Evolutionary conservation across 2,888 invertebrate genomes (phyloP).

Genomic region (Chrysotoxum bicinctum): DNA sequence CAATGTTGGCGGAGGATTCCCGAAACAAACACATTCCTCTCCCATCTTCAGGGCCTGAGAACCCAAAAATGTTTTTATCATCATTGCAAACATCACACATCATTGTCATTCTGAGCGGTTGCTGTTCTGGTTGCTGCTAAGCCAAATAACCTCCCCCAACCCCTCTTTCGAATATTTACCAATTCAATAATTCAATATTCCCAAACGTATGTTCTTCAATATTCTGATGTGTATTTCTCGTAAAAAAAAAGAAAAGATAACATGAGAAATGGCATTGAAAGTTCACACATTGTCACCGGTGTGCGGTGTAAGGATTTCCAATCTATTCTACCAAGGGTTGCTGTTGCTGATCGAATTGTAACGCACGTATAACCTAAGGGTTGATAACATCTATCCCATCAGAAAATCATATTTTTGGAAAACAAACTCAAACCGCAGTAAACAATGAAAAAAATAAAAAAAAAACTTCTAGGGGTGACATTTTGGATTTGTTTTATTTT

Average conservation of each 20-base stretch:
- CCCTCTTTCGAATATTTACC: not conserved
- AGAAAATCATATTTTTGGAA: constrained; percentile 57
- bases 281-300: constrained; percentile 64
- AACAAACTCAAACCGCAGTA: constrained; percentile 71
- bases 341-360: constrained; percentile 66
- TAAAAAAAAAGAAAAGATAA: constrained; percentile 50
- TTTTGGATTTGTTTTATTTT: constrained; percentile 53
- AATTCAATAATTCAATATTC: constrained; percentile 70
- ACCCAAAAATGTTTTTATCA: constrained; percentile 66
- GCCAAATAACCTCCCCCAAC: constrained; percentile 21
- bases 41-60: constrained; percentile 17
- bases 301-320: not conserved
- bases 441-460: constrained; percentile 58
- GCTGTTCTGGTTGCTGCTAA: not conserved
- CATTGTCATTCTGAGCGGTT: constrained; percentile 60
- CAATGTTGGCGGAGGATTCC: not conserved
- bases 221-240: constrained; percentile 41
- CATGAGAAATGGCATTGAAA: constrained; percentile 60
- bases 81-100: constrained; percentile 44
- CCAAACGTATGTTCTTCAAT: constrained; percentile 61
- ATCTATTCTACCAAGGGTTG: constrained; percentile 2
- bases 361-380: constrained; percentile 68
- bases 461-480: constrained; percentile 61
- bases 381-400: constrained; percentile 44
- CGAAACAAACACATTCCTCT: constrained; percentile 38